Percentiles rank a stretch among this genome's conserved stretches.
Conservation (phyloP, 2,797 vertebrate species). For the Simalia tracyae region DNA sequence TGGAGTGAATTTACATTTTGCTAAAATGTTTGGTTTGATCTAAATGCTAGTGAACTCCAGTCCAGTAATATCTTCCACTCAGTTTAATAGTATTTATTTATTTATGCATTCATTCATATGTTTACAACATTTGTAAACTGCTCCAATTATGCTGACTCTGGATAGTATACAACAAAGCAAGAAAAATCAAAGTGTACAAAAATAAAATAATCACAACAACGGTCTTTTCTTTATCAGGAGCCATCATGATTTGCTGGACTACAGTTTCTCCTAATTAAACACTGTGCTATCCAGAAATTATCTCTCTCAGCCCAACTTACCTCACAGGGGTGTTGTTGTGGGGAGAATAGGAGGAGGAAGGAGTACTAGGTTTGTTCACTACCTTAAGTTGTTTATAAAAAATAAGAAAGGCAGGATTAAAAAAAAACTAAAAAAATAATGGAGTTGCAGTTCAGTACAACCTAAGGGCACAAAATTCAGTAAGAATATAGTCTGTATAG, state of each 20-base stretch:
- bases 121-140: neutral
- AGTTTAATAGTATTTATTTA: neutral
- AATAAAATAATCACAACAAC: neutral
- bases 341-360: too few relatives aligned
- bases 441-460: neutral
- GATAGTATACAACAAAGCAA: neutral
- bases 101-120: neutral
- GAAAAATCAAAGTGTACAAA: neutral
- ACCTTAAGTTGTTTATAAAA: too few relatives aligned
- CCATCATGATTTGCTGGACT: neutral
- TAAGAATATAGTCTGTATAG: neutral
- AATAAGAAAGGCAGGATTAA: too few relatives aligned
- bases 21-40: neutral
- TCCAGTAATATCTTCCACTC: neutral
- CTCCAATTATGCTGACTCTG: neutral
- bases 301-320: too few relatives aligned
- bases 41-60: neutral
- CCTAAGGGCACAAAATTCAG: neutral
- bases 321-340: too few relatives aligned
- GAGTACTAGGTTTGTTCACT: too few relatives aligned
- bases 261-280: neutral
- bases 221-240: neutral
- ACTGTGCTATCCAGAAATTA: neutral
- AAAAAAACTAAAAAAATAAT: neutral
- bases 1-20: conserved; percentile 2